A percentile compares a stretch with the other conserved stretches of the same genome.
phyloP scores from a whole-genome alignment of 2,888 invertebrate genomes.

The Aspidiotus destructor region DNA sequence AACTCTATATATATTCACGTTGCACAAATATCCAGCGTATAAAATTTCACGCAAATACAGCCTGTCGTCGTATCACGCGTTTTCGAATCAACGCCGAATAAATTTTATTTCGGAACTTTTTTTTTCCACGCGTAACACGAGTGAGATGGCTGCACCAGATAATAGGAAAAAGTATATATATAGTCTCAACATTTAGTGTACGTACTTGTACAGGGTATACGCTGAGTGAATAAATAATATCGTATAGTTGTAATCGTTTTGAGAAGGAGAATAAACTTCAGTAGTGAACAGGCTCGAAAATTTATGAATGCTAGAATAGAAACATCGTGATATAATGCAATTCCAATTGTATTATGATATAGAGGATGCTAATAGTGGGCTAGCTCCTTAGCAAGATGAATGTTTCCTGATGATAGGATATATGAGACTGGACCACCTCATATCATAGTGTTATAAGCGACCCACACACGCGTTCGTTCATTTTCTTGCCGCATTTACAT shows the following conservation, averaged over 20 bases:
- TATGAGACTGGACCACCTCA: slow-evolving; percentile 32
- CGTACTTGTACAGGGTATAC: neutral
- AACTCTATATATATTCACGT: no score
- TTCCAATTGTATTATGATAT: slow-evolving; percentile 32
- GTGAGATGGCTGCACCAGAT: neutral
- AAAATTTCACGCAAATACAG: no score
- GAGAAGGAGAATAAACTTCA: neutral
- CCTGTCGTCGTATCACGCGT: neutral
- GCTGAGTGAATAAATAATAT: neutral
- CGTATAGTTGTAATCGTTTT: neutral
- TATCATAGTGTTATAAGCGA: slow-evolving; percentile 28
- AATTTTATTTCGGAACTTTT: neutral
- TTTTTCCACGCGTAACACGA: neutral
- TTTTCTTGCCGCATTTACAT: slow-evolving; percentile 31
- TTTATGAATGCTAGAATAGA: slow-evolving; percentile 24
- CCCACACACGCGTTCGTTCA: slow-evolving; percentile 28
- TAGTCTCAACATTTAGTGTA: no score
- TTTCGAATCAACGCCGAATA: slow-evolving; percentile 1
- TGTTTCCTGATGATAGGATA: slow-evolving; percentile 32
- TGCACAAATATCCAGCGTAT: no score
- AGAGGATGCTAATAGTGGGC: slow-evolving; percentile 31
- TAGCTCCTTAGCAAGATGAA: slow-evolving; percentile 29
- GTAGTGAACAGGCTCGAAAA: slow-evolving; percentile 13
- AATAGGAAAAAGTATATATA: neutral
- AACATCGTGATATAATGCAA: slow-evolving; percentile 31